Conservation (phyloP, 2,797 vertebrate species). For the Melanotaenia pygmaea region DNA sequence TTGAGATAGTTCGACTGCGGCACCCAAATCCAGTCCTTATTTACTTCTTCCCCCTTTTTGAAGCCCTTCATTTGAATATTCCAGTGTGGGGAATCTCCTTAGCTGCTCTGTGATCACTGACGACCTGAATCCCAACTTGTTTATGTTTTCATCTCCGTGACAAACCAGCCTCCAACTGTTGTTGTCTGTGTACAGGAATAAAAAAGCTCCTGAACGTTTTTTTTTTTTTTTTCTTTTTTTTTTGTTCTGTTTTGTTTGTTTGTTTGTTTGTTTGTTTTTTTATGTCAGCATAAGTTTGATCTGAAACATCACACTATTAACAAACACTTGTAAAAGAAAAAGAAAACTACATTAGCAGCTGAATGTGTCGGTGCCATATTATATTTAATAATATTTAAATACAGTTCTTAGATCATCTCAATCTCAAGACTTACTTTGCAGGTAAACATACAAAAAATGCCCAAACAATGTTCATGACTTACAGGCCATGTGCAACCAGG, state of each 20-base stretch:
- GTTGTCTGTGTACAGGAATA: neutral
- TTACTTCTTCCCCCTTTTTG: conserved; percentile 37
- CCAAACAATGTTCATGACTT: too few species aligned
- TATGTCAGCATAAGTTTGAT: neutral
- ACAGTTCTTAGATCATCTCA: too few species aligned
- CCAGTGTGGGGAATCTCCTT: conserved; percentile 45
- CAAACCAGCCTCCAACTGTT: conserved; percentile 13
- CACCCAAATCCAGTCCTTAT: conserved; percentile 51
- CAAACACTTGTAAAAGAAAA: too few species aligned
- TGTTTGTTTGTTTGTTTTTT: too few species aligned
- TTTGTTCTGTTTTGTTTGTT: neutral
- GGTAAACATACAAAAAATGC: neutral
- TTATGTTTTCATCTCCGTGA: conserved; percentile 28
- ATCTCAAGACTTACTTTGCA: too few species aligned
- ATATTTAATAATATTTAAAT: too few species aligned
- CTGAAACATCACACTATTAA: neutral
- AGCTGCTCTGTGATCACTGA: conserved; percentile 39
- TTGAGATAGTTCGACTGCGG: conserved; percentile 40
- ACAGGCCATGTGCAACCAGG: neutral
- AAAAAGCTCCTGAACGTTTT: neutral
- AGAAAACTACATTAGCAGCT: too few species aligned
- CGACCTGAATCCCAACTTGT: conserved; percentile 54
- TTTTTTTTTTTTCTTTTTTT: too few species aligned
- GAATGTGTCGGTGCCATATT: too few species aligned
- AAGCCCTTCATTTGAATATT: conserved; percentile 36